phyloP scores from a whole-genome alignment of 2,113 vertebrate genomes.

The Pachypanchax playfairii region DNA sequence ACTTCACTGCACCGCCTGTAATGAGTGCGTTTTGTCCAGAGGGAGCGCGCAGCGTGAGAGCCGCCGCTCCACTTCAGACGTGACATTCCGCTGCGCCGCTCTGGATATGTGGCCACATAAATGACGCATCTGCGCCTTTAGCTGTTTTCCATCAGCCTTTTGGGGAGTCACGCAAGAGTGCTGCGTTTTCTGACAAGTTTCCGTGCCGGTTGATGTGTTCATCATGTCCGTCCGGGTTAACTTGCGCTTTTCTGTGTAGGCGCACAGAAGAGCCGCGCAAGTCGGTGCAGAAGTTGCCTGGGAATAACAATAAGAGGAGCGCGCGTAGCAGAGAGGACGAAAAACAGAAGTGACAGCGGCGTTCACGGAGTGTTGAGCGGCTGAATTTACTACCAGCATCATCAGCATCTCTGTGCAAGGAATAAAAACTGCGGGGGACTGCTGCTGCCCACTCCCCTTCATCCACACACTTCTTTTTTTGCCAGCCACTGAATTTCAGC shows the following conservation, averaged over 20 bases:
- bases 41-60: constrained; percentile 19
- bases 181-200: constrained; percentile 53
- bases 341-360: constrained; percentile 21
- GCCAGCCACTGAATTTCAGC: constrained; percentile 22
- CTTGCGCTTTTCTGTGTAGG: constrained; percentile 22
- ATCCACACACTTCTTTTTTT: constrained; percentile 16
- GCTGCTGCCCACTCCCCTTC: constrained; percentile 29
- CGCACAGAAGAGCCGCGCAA: constrained; percentile 20
- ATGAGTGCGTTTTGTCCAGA: constrained; percentile 27
- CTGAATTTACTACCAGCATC: constrained; percentile 47
- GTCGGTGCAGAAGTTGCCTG: constrained; percentile 51
- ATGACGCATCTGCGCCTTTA: constrained; percentile 54
- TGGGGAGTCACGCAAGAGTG: not conserved
- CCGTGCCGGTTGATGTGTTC: constrained; percentile 21
- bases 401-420: constrained; percentile 37
- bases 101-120: constrained; percentile 19
- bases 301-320: constrained; percentile 39
- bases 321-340: constrained; percentile 14
- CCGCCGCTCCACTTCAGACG: constrained; percentile 29
- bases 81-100: constrained; percentile 38
- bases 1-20: constrained; percentile 22
- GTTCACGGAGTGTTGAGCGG: constrained; percentile 16
- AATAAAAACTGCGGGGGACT: constrained; percentile 44
- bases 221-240: constrained; percentile 45
- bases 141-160: not conserved